Evolutionary conservation across 2,113 vertebrate genomes (phyloP), one percentile per base, ranked within the genome.

Genomic region (Grantiella picta): DNA sequence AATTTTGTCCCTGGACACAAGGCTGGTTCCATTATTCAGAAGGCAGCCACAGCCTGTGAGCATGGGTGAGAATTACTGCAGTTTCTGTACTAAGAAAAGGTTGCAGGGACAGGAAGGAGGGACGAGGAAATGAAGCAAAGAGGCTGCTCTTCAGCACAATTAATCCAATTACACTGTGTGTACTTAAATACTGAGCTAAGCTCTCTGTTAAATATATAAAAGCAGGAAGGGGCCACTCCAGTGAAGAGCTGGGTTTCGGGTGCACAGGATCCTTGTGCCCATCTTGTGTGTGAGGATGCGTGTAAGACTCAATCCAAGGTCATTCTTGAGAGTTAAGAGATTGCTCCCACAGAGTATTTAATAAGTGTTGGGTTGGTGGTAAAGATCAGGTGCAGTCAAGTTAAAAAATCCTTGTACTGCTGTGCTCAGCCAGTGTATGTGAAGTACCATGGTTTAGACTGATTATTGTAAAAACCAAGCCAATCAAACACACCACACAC

Each of bases 61-160:
- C 12, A 24, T 1, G 1, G 21, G 24, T 3, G 5, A 35, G 45
- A 60, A 56, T 12, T 2, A 0, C 44, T 35, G 12, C 1, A 1
- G 5, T 22, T 72, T 77, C 72, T 60, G n/a, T 60, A n/a, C 53
- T 29, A 18, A 38, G 15, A 76, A 9, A 15, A 21, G 14, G 16
- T 15, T 52, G 9, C n/a, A 81, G 52, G 33, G 38, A n/a, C 0
- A 2, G 38, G 29, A 61, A 54, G 6, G 2, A 25, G 33, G 16
- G 3, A 22, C 8, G 21, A 61, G 5, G 25, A 45, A 70, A 57
- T 0, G 0, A 4, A 69, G 45, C 9, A 42, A 66, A 85, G 63
- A 35, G 44, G 29, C 33, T 78, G 7, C 7, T 11, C 23, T 73
- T 70, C 47, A 84, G 50, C 5, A 9, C 2, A 0, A 24, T 84